These are phyloP conservation scores for Meandrusa payeni DNA, from an alignment of 2,888 invertebrate genomes.

Conservation along the genomic window DNA sequence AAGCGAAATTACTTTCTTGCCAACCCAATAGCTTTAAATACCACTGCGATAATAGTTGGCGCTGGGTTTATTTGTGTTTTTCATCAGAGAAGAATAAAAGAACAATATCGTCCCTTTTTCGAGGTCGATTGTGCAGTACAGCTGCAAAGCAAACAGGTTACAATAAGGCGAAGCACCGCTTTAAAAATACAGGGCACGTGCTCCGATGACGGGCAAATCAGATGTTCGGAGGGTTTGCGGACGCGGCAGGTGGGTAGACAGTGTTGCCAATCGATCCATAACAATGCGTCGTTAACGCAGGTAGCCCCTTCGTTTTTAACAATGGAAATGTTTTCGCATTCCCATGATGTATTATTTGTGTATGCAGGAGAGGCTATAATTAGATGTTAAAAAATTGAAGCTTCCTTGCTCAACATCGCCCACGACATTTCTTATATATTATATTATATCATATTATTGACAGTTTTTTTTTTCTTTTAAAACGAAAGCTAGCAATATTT, in stretches of 20 bases:
- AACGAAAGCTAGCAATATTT: no score
- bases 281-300: constrained; percentile 23
- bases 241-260: constrained; percentile 20
- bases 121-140: constrained; percentile 14
- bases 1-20: no score
- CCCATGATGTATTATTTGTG: not conserved
- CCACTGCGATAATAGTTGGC: no score
- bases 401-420: no score
- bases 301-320: constrained; percentile 14
- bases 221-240: constrained; percentile 13
- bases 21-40: no score
- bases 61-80: no score
- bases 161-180: constrained; percentile 11
- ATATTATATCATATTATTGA: no score
- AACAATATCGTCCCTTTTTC: constrained; percentile 4
- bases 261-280: constrained; percentile 23
- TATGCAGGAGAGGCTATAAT: no score
- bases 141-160: constrained; percentile 21
- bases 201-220: constrained; percentile 19
- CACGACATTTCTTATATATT: no score
- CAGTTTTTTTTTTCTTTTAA: no score
- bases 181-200: constrained; percentile 23
- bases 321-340: constrained; percentile 8
- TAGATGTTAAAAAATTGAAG: no score
- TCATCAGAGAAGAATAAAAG: not conserved